Percentiles rank a stretch among this genome's conserved stretches.
phyloP scores from a whole-genome alignment of 2,888 invertebrate species.

The Epistrophella euchroma region DNA sequence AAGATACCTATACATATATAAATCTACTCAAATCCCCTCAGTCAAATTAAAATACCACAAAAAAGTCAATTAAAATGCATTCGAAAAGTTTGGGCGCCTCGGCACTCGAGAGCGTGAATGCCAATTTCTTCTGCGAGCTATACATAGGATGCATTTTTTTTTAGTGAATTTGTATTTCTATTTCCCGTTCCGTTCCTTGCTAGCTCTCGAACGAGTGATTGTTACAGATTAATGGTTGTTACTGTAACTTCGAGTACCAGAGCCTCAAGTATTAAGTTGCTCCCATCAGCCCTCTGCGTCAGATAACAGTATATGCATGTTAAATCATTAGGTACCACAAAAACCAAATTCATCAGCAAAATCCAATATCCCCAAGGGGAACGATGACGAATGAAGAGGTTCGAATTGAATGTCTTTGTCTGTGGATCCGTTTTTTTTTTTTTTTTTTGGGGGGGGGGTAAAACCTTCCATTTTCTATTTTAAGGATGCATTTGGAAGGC shows the following conservation, averaged over 20 bases:
- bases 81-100: conserved; percentile 61
- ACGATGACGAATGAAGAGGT: neutral
- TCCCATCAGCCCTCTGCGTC: neutral
- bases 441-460: no score
- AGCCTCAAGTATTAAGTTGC: conserved; percentile 45
- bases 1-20: neutral
- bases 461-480: neutral
- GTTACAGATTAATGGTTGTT: conserved; percentile 73
- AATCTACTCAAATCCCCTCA: conserved; percentile 8
- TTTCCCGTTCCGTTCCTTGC: neutral
- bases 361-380: conserved; percentile 60
- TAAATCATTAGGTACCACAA: conserved; percentile 75
- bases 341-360: conserved; percentile 75
- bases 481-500: conserved; percentile 48
- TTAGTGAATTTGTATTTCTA: neutral
- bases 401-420: conserved; percentile 54
- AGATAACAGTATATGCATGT: conserved; percentile 74
- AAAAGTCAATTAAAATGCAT: conserved; percentile 76
- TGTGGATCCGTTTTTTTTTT: conserved; percentile 19
- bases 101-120: conserved; percentile 53
- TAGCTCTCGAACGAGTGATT: conserved; percentile 56
- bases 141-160: conserved; percentile 49
- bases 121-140: conserved; percentile 45
- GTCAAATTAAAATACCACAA: conserved; percentile 66
- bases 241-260: conserved; percentile 60